Conservation (phyloP, 2,113 vertebrate species). For the Barnardius zonarius region DNA sequence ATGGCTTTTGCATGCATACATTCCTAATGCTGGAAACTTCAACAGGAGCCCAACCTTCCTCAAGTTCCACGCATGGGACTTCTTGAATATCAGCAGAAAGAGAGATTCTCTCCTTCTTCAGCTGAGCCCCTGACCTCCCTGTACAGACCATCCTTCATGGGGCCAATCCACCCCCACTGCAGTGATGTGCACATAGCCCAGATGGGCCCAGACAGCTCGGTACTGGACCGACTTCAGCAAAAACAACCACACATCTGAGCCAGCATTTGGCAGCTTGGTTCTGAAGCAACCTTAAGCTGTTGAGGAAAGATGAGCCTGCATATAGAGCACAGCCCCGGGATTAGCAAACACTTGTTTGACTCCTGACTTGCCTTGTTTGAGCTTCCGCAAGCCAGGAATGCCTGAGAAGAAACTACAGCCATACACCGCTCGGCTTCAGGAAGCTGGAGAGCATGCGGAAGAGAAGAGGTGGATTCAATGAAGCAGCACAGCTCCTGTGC, state of each 20-base stretch:
- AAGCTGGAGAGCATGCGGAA: not conserved
- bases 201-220: not conserved
- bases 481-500: conserved; percentile 50
- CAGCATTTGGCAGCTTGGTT: not conserved
- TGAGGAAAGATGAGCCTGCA: not conserved
- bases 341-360: not conserved
- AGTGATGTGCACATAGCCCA: not conserved
- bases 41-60: not conserved
- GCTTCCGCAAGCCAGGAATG: conserved; percentile 22
- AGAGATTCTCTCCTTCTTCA: not conserved
- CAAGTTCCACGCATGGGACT: not conserved
- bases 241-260: not conserved
- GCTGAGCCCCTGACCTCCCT: not conserved
- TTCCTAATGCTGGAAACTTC: not conserved
- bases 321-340: not conserved
- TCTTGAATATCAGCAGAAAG: not conserved
- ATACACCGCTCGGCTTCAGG: not conserved
- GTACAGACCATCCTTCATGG: not conserved
- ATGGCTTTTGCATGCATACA: not conserved
- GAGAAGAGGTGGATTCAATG: not conserved
- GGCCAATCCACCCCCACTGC: not conserved
- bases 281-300: not conserved
- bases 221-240: not conserved
- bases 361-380: not conserved
- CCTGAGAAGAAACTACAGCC: not conserved